These are phyloP conservation scores for Allygus modestus DNA, from an alignment of 2,888 invertebrate species.

Conservation along the genomic window DNA sequence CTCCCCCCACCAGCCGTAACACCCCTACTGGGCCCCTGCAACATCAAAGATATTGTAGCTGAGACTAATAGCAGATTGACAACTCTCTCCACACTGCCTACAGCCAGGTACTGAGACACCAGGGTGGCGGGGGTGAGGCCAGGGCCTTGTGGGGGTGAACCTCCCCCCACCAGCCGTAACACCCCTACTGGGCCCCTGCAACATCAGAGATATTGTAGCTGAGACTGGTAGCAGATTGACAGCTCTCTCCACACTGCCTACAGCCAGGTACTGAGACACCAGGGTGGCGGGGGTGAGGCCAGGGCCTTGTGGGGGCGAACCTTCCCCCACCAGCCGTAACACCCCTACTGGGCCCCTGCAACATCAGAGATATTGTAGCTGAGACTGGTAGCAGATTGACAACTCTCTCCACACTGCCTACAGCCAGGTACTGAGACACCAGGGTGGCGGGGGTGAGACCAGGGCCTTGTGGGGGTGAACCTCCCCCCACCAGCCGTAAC, in stretches of 20 bases:
- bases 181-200: constrained; percentile 78
- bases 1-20: constrained; percentile 77
- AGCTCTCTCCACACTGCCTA: constrained; percentile 82
- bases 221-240: constrained; percentile 82
- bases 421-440: constrained; percentile 81
- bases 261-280: constrained; percentile 81
- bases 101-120: constrained; percentile 81
- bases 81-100: constrained; percentile 82
- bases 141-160: constrained; percentile 74
- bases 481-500: constrained; percentile 77
- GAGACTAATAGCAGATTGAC: constrained; percentile 82
- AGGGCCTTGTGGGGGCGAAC: constrained; percentile 74
- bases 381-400: constrained; percentile 82
- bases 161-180: constrained; percentile 77
- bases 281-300: constrained; percentile 80
- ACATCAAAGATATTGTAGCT: constrained; percentile 76
- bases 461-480: constrained; percentile 74
- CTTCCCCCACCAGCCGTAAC: constrained; percentile 77
- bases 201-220: constrained; percentile 76
- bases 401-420: constrained; percentile 82
- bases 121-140: constrained; percentile 80
- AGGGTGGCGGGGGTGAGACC: constrained; percentile 80
- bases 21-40: constrained; percentile 78
- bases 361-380: constrained; percentile 76
- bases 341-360: constrained; percentile 78